Base-by-base conservation (phyloP, 2,113 vertebrate genomes). In the Cheilinus undulatus region DNA sequence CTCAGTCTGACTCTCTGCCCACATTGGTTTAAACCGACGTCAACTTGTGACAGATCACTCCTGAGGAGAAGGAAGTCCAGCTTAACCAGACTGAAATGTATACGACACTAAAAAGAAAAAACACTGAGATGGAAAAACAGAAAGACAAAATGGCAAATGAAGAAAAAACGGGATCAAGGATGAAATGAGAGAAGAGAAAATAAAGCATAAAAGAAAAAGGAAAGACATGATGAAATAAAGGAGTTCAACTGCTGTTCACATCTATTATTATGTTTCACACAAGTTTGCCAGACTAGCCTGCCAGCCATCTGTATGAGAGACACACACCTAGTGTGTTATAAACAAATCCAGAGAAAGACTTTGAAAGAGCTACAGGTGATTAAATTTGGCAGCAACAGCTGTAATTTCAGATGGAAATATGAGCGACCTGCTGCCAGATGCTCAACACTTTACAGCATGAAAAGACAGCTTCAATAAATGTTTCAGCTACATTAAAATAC, bases 11-110 rank as follows among this genome's bases (percentile, higher is more conserved):
- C 66, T 76, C 50, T 43, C 78, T 68, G 74, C 84, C 84, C 78
- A 91, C 87, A 84, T 80, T 61, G 30, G 53, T 79, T 86, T 73
- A 86, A 84, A 85, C 82, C 78, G 52, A 66, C 69, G 51, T 74
- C 66, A 62, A 45, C 68, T 63, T 52, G 24, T 73, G 76, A 90
- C 75, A 70, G 75, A 78, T 85, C 74, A 22, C 66, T 70, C 56
- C 36, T 3, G 51, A 77, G 59, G 72, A 62, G 56, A 59, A 73
- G 81, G 36, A 67, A 67, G 82, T 57, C 65, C 22, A 46, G 64
- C 61, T 20, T 32, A 75, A 81, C 28, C 5, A 54, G 36, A 23
- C 46, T 50, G 57, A 81, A 79, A 86, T 58, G 30, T n/a, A 61
- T 43, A 51, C 12, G 51, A 64, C 45, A 48, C 23, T 56, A 26